phyloP scores from a whole-genome alignment of 1,140 invertebrate genomes.

The Rhopalosiphum padi region DNA sequence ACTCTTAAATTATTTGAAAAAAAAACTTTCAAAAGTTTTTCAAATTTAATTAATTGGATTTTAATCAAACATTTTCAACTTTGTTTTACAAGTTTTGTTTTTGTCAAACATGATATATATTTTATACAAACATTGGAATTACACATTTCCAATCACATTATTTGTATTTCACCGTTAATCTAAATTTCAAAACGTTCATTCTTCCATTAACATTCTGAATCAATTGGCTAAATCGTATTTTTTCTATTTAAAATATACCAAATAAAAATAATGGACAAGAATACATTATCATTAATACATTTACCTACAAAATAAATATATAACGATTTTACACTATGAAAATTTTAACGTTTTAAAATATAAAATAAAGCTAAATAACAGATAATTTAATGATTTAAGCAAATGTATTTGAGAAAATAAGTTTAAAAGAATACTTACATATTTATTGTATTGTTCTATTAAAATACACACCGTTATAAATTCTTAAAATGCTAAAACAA shows the following conservation, averaged over 20 bases:
- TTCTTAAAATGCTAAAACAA: slow-evolving; percentile 10
- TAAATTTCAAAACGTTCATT: background rate
- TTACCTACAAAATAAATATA: background rate
- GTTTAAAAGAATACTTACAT: background rate
- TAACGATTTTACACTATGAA: background rate
- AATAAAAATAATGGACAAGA: background rate
- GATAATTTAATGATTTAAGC: background rate
- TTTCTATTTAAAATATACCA: background rate
- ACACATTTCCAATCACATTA: slow-evolving; percentile 16
- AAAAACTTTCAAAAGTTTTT: background rate
- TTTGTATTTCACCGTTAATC: background rate
- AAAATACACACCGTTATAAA: background rate
- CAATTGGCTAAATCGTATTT: background rate
- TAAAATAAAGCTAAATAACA: background rate
- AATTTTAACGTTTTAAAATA: background rate
- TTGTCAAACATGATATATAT: background rate
- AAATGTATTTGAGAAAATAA: background rate
- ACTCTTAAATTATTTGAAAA: background rate
- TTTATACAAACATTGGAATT: slow-evolving; percentile 12
- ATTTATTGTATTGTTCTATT: background rate
- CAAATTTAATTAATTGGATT: background rate
- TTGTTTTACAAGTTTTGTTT: background rate
- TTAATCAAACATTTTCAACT: background rate
- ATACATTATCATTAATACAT: background rate
- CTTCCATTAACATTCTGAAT: background rate